A percentile compares a stretch with the other conserved stretches of the same genome.
These are phyloP conservation scores for Aricia artaxerxes DNA, from an alignment of 2,888 invertebrate genomes.

Conservation along the genomic window DNA sequence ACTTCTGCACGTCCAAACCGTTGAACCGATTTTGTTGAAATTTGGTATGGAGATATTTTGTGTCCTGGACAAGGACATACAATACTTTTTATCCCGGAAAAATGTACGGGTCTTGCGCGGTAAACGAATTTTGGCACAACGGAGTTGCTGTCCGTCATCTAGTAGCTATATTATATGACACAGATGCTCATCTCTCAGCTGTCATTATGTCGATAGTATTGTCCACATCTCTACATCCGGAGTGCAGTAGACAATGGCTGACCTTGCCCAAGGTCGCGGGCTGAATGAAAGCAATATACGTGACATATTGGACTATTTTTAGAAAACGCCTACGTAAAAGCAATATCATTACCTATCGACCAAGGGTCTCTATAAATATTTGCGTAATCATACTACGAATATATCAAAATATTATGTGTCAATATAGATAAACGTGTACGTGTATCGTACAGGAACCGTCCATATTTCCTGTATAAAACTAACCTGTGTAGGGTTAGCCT, in stretches of 20 bases:
- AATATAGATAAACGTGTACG: too few species aligned
- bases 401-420: too few species aligned
- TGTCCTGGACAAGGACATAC: too few species aligned
- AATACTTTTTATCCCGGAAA: not conserved
- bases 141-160: too few species aligned
- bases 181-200: not conserved
- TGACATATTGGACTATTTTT: not conserved
- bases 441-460: too few species aligned
- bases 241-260: not conserved
- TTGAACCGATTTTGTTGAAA: too few species aligned
- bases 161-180: not conserved
- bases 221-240: not conserved
- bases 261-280: not conserved
- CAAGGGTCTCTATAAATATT: not conserved
- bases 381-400: not conserved
- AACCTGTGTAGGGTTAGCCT: too few species aligned
- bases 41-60: too few species aligned
- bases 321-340: not conserved
- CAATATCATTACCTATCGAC: not conserved
- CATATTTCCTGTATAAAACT: too few species aligned
- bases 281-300: not conserved
- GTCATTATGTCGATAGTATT: constrained; percentile 1
- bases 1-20: too few species aligned
- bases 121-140: too few species aligned
- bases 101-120: too few species aligned